These are phyloP conservation scores for Misgurnus anguillicaudatus DNA, from an alignment of 2,113 vertebrate species.

Conservation along the genomic window DNA sequence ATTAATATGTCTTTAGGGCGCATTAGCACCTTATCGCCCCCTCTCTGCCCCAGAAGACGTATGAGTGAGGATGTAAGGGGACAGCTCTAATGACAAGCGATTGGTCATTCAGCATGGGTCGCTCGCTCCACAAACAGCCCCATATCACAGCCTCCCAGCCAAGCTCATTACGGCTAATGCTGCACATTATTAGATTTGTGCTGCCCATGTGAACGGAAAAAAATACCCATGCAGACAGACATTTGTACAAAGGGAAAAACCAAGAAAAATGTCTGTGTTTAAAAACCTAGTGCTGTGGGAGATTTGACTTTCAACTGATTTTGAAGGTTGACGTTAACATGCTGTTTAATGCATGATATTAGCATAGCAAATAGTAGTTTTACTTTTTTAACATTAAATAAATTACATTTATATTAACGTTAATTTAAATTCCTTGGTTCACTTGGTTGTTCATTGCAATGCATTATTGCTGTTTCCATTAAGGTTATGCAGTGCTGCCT, in stretches of 20 bases:
- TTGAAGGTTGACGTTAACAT: too few relatives aligned
- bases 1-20: conserved; percentile 83
- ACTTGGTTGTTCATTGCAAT: too few relatives aligned
- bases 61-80: conserved; percentile 73
- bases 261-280: neutral
- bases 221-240: conserved; percentile 77
- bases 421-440: too few relatives aligned
- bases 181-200: conserved; percentile 79
- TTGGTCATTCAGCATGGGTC: conserved; percentile 73
- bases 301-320: too few relatives aligned
- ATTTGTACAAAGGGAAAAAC: conserved; percentile 10
- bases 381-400: too few relatives aligned
- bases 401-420: too few relatives aligned
- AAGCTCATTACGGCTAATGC: conserved; percentile 78
- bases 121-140: conserved; percentile 49
- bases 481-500: too few relatives aligned
- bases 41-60: conserved; percentile 69
- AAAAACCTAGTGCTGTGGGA: too few relatives aligned
- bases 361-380: too few relatives aligned
- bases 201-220: conserved; percentile 63
- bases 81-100: conserved; percentile 76
- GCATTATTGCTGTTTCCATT: too few relatives aligned
- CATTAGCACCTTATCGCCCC: conserved; percentile 84
- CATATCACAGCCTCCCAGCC: conserved; percentile 38
- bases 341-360: too few relatives aligned